These are phyloP conservation scores for Macrostomum lignano DNA, from an alignment of 1,140 invertebrate species.

Conservation along the genomic window DNA sequence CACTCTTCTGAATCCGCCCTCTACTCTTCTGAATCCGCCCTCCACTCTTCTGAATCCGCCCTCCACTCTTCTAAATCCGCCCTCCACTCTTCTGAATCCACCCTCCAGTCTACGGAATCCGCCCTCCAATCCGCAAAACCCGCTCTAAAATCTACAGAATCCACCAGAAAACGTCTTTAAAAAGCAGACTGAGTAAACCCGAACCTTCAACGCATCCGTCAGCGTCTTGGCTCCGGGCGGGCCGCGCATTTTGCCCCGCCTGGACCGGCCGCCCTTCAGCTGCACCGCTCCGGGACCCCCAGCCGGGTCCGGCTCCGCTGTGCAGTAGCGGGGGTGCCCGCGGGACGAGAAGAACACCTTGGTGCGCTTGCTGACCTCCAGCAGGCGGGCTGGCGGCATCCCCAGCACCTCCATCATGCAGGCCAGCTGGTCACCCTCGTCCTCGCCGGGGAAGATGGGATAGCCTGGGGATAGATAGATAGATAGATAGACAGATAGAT, in stretches of 20 bases:
- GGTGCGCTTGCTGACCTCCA: slow-evolving; percentile 69
- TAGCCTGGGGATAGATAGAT: not conserved
- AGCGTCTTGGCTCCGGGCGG: not conserved
- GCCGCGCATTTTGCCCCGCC: not conserved
- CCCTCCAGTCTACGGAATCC: no score
- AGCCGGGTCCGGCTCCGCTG: not conserved
- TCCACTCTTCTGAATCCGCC: no score
- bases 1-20: no score
- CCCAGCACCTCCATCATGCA: slow-evolving; percentile 89
- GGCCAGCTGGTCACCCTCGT: slow-evolving; percentile 34
- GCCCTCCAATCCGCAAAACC: no score
- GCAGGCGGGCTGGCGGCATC: slow-evolving; percentile 66
- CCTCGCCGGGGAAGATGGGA: slow-evolving; percentile 7
- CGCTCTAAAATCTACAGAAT: no score
- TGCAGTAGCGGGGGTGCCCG: not conserved
- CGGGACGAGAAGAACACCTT: slow-evolving; percentile 52
- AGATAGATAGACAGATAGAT: no score
- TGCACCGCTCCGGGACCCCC: not conserved
- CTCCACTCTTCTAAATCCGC: no score
- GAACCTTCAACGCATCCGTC: slow-evolving; percentile 14
- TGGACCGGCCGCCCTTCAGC: not conserved
- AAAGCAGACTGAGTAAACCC: no score
- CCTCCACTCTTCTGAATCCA: no score
- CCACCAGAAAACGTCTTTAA: no score
- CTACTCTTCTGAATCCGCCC: no score